phyloP scores from a whole-genome alignment of 30 jellyfish, hydroid and myxozoan species.

The Turritopsis dohrnii region DNA sequence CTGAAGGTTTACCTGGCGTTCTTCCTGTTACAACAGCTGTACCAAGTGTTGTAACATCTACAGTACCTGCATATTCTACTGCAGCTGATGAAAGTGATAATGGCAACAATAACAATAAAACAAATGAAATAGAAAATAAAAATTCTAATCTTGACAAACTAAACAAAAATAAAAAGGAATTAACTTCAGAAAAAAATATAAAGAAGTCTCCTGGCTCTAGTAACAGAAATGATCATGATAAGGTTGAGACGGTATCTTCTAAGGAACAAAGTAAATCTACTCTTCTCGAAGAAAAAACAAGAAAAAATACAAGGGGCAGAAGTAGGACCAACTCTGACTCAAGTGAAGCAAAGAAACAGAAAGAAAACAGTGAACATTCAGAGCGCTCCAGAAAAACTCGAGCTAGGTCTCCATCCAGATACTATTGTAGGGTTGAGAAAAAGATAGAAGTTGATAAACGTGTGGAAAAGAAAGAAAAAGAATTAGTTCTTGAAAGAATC shows the following conservation, averaged over 20 bases:
- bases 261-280: not conserved
- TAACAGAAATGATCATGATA: not conserved
- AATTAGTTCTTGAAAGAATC: conserved; percentile 9
- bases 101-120: conserved; percentile 13
- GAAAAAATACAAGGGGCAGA: not conserved
- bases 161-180: conserved; percentile 42
- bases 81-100: conserved; percentile 16
- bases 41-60: not conserved
- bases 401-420: conserved; percentile 35
- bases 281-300: not conserved
- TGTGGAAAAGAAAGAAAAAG: conserved; percentile 31
- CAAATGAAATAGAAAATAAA: conserved; percentile 28
- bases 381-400: conserved; percentile 33
- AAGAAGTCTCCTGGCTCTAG: not conserved
- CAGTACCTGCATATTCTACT: not conserved
- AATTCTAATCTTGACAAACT: conserved; percentile 39
- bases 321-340: not conserved
- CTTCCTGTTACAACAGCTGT: conserved; percentile 18
- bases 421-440: conserved; percentile 26
- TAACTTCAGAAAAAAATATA: not conserved
- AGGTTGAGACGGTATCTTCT: not conserved
- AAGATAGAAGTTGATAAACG: conserved; percentile 25
- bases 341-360: not conserved
- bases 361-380: not conserved
- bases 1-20: conserved; percentile 6